Conservation (phyloP, 2,113 vertebrate species). For the Corythoichthys haematopterus region DNA sequence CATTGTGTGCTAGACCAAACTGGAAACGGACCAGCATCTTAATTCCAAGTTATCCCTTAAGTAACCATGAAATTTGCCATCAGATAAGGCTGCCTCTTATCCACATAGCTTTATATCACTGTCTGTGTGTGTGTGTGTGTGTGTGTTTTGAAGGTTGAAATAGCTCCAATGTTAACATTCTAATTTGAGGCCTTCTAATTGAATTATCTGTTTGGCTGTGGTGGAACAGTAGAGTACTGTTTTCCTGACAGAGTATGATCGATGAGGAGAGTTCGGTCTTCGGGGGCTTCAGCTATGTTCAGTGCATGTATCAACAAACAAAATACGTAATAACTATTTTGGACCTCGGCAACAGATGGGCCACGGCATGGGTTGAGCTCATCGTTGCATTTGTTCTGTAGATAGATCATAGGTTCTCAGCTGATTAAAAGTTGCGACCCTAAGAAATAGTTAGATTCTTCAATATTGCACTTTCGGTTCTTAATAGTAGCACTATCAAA, state of each 20-base stretch:
- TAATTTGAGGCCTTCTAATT: conserved; percentile 12
- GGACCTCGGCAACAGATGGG: conserved; percentile 14
- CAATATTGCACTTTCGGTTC: background rate
- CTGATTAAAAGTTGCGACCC: background rate
- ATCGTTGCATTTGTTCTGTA: conserved; percentile 42
- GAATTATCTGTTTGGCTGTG: conserved; percentile 17
- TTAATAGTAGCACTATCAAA: background rate
- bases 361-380: conserved; percentile 15
- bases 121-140: background rate
- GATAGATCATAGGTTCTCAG: conserved; percentile 18
- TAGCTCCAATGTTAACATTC: conserved; percentile 14
- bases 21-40: conserved; percentile 38
- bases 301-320: conserved; percentile 14
- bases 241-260: conserved; percentile 9
- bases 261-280: background rate
- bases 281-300: background rate
- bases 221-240: conserved; percentile 2
- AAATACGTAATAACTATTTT: conserved; percentile 14
- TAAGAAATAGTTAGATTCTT: background rate
- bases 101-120: conserved; percentile 8
- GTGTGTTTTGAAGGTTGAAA: background rate
- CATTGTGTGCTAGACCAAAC: conserved; percentile 33
- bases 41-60: conserved; percentile 20
- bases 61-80: conserved; percentile 41
- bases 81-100: conserved; percentile 15